phyloP scores from a whole-genome alignment of 2,797 vertebrate genomes.

The Bucorvus abyssinicus region DNA sequence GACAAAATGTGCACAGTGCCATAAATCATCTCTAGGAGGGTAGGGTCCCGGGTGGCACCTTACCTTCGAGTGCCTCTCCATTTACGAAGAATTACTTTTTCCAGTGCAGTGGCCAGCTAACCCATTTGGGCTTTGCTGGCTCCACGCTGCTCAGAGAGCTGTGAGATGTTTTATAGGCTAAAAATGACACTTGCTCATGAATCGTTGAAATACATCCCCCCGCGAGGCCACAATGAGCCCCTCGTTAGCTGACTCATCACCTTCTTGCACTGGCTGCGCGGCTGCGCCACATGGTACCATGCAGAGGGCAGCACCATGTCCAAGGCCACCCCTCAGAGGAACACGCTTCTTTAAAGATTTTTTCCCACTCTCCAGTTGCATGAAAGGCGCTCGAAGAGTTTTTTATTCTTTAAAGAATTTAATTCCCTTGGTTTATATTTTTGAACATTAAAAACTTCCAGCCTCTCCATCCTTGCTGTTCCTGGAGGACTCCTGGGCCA shows the following conservation, averaged over 20 bases:
- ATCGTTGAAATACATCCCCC: not conserved
- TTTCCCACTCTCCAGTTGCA: not conserved
- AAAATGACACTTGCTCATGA: not conserved
- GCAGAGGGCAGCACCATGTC: not conserved
- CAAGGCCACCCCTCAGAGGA: not conserved
- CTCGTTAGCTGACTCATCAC: not conserved
- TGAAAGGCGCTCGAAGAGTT: not conserved
- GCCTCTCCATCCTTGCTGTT: not conserved
- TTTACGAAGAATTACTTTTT: constrained; percentile 64
- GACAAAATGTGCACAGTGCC: constrained; percentile 35
- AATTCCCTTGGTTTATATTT: not conserved
- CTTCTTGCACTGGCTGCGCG: not conserved
- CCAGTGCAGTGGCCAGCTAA: constrained; percentile 33
- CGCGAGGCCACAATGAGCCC: not conserved
- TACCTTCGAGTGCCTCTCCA: constrained; percentile 64
- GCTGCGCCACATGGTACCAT: rapidly evolving
- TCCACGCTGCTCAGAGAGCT: constrained; percentile 1
- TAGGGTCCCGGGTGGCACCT: constrained; percentile 36
- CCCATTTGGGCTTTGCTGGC: constrained; percentile 58
- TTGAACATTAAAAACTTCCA: not conserved
- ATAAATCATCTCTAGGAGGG: constrained; percentile 57
- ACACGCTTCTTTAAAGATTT: not conserved
- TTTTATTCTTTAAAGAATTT: not conserved
- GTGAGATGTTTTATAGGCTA: not conserved
- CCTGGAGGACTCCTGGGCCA: rapidly evolving